Evolutionary conservation across 1,140 invertebrate genomes (phyloP).

Genomic region (Carposina sasakii): DNA sequence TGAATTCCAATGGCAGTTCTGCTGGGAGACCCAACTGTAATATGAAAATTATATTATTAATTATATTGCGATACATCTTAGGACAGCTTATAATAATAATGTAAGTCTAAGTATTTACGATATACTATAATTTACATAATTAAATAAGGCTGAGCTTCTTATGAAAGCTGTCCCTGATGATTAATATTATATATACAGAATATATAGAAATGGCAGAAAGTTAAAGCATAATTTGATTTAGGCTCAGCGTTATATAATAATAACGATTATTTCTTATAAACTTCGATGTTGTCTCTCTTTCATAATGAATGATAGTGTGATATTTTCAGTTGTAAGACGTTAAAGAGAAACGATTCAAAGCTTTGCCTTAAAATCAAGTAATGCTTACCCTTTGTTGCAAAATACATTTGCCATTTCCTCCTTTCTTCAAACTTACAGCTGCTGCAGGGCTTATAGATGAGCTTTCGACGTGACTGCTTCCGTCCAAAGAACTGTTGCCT

Average conservation of each 20-base stretch:
- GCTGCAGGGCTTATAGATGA: slow-evolving; percentile 76
- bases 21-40: slow-evolving; percentile 88
- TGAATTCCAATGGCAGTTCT: slow-evolving; percentile 94
- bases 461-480: slow-evolving; percentile 73
- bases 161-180: slow-evolving; percentile 16
- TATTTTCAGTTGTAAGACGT: slow-evolving; percentile 36
- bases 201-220: slow-evolving; percentile 46
- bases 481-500: slow-evolving; percentile 80
- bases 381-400: slow-evolving; percentile 90
- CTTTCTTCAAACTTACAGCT: slow-evolving; percentile 75
- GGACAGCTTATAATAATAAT: slow-evolving; percentile 8
- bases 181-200: slow-evolving; percentile 17
- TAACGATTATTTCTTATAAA: slow-evolving; percentile 38
- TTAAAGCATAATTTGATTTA: slow-evolving; percentile 80
- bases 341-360: slow-evolving; percentile 53
- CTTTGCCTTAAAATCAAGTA: slow-evolving; percentile 73
- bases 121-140: slow-evolving; percentile 22
- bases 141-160: slow-evolving; percentile 55
- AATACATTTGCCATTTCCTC: slow-evolving; percentile 81
- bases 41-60: slow-evolving; percentile 38
- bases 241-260: slow-evolving; percentile 68
- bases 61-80: slow-evolving; percentile 2
- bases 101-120: background rate
- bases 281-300: slow-evolving; percentile 41
- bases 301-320: too few relatives aligned